Base-by-base conservation (phyloP, 1,140 invertebrate species). In the Dendroctonus valens region DNA sequence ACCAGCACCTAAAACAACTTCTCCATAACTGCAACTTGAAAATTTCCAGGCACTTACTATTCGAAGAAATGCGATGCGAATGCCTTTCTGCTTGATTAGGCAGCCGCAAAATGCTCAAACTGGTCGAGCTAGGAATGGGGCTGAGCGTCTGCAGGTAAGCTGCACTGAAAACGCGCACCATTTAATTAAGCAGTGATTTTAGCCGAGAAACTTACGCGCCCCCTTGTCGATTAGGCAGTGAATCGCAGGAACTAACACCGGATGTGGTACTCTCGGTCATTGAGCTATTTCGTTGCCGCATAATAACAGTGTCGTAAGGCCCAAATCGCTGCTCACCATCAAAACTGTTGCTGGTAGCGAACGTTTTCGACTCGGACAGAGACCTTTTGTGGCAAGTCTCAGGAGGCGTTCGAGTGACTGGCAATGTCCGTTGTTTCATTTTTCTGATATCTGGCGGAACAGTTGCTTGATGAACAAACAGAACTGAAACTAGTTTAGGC, bases 101-200 rank as follows among this genome's bases (percentile, higher is more conserved):
- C 8, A 75, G 71, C 67, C 75, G 76, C 59, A 78, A 72, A 49
- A 77, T 79, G 52, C 77, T 73, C 63, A 87, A 75, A 77, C 85
- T 89, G 52, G 88, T 88, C 65, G 89, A 87, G 78, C 90, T 92
- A 0, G 90, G 89, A 73, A 92, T 90, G 2, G 91, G 91, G 79
- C 90, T 92, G n/a, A 92, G 79, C 9, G 88, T 91, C 73, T 86
- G 82, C 65, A 86, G 83, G 72, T 86, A 83, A 7, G 48, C 66
- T 62, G 89, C 87, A 59, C 86, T 88, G 72, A 60, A 82, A 81
- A 55, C 49, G 12, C 69, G 46, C 46, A 62, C 68, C 11, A 7
- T 59, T 46, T 12, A 59, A 48, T 9, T 8, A 42, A 7, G 42
- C 7, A 26, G 5, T 48, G 7, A 57, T 41, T 57, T 7, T 26